Conservation (phyloP, 1,140 invertebrate species). For the Chlorops oryzae region DNA sequence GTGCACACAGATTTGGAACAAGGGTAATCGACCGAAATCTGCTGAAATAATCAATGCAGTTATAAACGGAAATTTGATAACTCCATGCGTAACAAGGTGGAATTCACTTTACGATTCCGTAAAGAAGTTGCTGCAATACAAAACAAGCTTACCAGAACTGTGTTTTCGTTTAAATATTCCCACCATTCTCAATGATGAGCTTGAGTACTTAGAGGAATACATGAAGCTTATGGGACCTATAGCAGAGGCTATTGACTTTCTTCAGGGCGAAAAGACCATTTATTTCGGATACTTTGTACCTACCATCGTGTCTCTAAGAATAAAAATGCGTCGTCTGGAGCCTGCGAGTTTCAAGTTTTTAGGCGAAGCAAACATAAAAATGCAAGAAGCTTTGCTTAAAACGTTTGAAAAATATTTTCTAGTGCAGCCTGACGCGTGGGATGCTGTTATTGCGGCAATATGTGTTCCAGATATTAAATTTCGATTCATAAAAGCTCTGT, state of each 20-base stretch:
- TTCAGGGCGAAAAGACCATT: constrained; percentile 5
- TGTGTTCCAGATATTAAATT: too few species aligned
- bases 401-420: constrained; percentile 3
- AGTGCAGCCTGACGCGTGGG: too few species aligned
- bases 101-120: constrained; percentile 20
- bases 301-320: background rate
- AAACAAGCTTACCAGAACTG: constrained; percentile 3
- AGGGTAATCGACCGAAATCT: constrained; percentile 16
- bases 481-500: background rate
- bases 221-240: constrained; percentile 1
- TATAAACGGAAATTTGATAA: constrained; percentile 13
- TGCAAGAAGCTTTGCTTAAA: background rate
- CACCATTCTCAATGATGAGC: background rate
- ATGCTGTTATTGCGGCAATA: too few species aligned
- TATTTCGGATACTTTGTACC: constrained; percentile 1
- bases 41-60: constrained; percentile 16
- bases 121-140: constrained; percentile 1
- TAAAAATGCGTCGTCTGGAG: too few species aligned
- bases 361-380: too few species aligned
- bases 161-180: constrained; percentile 1
- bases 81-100: constrained; percentile 21
- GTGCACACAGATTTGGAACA: constrained; percentile 19
- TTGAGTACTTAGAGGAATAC: constrained; percentile 2
- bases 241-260: background rate
- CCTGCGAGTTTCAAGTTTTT: too few species aligned